phyloP scores from a whole-genome alignment of 1,140 invertebrate species.

The Drosophila repletoides region DNA sequence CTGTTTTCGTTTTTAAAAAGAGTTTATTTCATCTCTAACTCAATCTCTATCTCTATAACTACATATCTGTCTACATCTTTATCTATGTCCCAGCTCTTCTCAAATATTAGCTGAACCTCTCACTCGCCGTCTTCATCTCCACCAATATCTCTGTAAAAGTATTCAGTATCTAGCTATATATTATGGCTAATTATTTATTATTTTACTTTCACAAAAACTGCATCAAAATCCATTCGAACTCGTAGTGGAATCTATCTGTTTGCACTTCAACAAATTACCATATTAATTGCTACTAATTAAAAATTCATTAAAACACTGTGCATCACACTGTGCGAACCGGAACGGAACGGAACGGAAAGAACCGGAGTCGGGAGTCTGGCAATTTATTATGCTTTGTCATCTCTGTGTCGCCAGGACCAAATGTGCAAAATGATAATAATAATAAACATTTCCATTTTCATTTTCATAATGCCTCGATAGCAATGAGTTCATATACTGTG shows the following conservation, averaged over 20 bases:
- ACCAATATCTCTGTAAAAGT: no score
- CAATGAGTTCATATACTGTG: slow-evolving; percentile 69
- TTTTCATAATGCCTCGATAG: slow-evolving; percentile 65
- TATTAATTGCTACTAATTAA: slow-evolving; percentile 80
- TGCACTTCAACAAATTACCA: slow-evolving; percentile 75
- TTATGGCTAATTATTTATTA: no score
- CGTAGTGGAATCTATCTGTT: slow-evolving; percentile 51
- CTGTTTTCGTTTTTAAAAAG: no score
- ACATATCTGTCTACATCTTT: not conserved
- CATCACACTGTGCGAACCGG: slow-evolving; percentile 21
- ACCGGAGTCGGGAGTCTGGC: slow-evolving; percentile 12
- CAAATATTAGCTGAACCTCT: no score
- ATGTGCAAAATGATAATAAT: slow-evolving; percentile 74
- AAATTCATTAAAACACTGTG: slow-evolving; percentile 74
- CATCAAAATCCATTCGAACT: no score
- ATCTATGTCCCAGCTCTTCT: no score
- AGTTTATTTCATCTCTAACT: no score
- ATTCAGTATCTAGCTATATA: no score
- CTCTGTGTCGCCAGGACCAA: slow-evolving; percentile 44
- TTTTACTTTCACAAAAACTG: no score
- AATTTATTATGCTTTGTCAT: slow-evolving; percentile 81
- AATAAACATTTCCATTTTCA: slow-evolving; percentile 77
- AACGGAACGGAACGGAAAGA: slow-evolving; percentile 29
- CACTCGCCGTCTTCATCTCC: no score
- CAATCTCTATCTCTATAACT: not conserved